Evolutionary conservation across 1,140 invertebrate genomes (phyloP), one percentile per base, ranked within the genome.

Genomic region (Cydia splendana): DNA sequence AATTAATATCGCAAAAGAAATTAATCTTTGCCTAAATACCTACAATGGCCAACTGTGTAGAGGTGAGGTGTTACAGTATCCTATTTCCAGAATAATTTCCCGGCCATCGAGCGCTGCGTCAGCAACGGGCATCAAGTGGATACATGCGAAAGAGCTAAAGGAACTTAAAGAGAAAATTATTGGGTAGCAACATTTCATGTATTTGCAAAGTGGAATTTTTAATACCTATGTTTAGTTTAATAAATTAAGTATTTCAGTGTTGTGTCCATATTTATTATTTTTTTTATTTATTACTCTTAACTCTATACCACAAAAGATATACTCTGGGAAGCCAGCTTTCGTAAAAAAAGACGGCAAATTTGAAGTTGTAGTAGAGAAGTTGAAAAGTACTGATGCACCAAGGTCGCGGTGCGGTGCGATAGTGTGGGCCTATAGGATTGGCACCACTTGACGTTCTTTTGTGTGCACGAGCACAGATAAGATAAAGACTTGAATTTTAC

Each of bases 91-190:
- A 34, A 87, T 85, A 38, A 90, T 92, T 15, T 81, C 84, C 2
- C 82, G 91, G 34, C 89, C 91, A n/a, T 73, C 91, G 0, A 92
- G 91, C 34, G 75, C 91, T 6, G 91, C 91, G 0, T 92, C 91
- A 15, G 91, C 91, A 4, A 91, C 91, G 0, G 91, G 91, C 20
- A 92, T 92, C 73, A 92, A 92, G 75, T 92, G 91, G 91, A 81
- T 92, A 20, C 87, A 91, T 65, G 81, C 80, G 1, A 92, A 92
- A 69, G 91, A 92, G 75, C 75, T 91, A 4, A 90, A 88, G 51
- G 87, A 88, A 51, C 83, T 92, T 0, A 90, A 89, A 79, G 87
- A 85, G 13, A 85, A 81, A 30, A 92, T 92, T 76, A 71, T 90
- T 18, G 48, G 67, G 28, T 57, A 62, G n/a, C 57, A 62, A 62